Conservation (phyloP, 2,888 invertebrate genomes). For the Eutolmus rufibarbis region DNA sequence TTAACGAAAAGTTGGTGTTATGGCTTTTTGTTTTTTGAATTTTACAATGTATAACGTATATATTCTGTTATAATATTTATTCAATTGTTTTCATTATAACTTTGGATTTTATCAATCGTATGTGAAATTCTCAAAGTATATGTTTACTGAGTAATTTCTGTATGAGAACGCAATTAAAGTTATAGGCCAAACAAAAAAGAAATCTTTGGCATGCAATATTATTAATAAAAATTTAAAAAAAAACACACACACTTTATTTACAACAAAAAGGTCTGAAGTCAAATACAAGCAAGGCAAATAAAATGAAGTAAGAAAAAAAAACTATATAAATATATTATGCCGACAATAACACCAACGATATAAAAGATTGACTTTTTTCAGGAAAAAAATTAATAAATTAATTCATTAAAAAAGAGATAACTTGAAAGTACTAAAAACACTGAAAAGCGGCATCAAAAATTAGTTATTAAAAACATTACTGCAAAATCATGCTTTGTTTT, state of each 20-base stretch:
- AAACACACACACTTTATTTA: neutral
- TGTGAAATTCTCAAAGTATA: neutral
- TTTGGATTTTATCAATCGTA: neutral
- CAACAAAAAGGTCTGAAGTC: neutral
- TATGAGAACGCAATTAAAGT: neutral
- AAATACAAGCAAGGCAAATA: neutral
- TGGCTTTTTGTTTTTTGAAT: neutral
- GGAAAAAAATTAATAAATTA: conserved; percentile 9
- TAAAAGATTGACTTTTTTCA: neutral
- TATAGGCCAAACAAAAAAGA: neutral
- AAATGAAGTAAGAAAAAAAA: conserved; percentile 9
- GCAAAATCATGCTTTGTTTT: conserved; percentile 31
- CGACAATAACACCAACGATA: conserved; percentile 33
- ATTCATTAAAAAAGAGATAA: conserved; percentile 16
- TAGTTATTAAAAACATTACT: conserved; percentile 27
- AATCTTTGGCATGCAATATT: neutral
- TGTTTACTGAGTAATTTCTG: neutral
- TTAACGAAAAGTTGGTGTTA: conserved; percentile 24
- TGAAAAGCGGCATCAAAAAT: conserved; percentile 18
- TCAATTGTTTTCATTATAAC: neutral
- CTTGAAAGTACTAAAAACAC: conserved; percentile 12
- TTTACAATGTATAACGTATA: too few species aligned
- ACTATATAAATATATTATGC: neutral
- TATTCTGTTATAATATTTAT: neutral
- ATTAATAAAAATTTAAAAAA: neutral